Evolutionary conservation across 2,888 invertebrate species (phyloP).

Genomic region (Psococerastis gibbosa): DNA sequence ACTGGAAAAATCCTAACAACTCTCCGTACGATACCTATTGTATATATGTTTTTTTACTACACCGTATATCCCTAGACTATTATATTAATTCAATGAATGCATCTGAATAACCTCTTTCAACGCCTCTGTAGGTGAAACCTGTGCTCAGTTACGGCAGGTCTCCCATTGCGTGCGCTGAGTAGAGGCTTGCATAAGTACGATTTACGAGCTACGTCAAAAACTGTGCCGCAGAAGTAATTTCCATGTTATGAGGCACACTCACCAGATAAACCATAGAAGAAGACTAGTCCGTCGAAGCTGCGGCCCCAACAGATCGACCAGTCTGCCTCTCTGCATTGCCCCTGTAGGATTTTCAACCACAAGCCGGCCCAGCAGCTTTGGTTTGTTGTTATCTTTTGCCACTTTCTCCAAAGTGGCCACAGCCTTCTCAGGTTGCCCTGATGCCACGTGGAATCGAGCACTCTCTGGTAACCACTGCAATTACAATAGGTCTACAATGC

Average conservation of each 20-base stretch:
- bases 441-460: slow-evolving; percentile 69
- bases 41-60: too few relatives aligned
- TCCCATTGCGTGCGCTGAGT: too few relatives aligned
- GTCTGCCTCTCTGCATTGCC: slow-evolving; percentile 44
- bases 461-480: slow-evolving; percentile 88
- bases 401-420: slow-evolving; percentile 62
- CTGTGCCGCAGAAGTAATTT: neutral
- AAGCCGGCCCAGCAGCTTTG: slow-evolving; percentile 67
- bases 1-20: too few relatives aligned
- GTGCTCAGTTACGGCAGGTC: too few relatives aligned
- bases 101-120: too few relatives aligned
- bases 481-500: slow-evolving; percentile 9
- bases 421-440: slow-evolving; percentile 73
- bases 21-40: too few relatives aligned
- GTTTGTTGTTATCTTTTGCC: slow-evolving; percentile 72
- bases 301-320: slow-evolving; percentile 54
- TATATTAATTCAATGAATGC: too few relatives aligned
- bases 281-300: slow-evolving; percentile 68
- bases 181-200: too few relatives aligned
- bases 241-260: slow-evolving; percentile 19
- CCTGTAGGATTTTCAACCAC: slow-evolving; percentile 43
- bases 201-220: too few relatives aligned
- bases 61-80: too few relatives aligned
- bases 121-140: too few relatives aligned
- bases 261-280: slow-evolving; percentile 88